These are phyloP conservation scores for Petrolisthes cinctipes DNA, from an alignment of 2,888 invertebrate species.

Conservation along the genomic window DNA sequence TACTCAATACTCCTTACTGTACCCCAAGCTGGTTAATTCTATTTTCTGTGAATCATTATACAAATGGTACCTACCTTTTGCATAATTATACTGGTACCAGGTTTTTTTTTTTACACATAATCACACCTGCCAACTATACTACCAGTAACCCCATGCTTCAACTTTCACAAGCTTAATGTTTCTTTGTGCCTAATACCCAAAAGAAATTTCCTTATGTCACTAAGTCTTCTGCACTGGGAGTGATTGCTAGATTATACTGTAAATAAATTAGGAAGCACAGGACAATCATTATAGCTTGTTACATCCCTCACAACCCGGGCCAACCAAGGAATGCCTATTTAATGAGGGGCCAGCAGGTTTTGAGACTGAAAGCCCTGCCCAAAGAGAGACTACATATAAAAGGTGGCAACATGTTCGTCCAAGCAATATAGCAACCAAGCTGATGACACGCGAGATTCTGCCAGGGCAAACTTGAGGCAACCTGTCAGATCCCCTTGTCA, in stretches of 20 bases:
- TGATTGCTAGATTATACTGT: neutral
- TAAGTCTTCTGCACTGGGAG: neutral
- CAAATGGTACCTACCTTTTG: too few relatives aligned
- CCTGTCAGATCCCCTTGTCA: constrained; percentile 37
- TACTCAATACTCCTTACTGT: too few relatives aligned
- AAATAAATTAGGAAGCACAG: constrained; percentile 11
- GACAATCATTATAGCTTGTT: neutral
- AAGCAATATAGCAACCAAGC: constrained; percentile 54
- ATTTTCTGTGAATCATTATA: too few relatives aligned
- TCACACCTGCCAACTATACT: neutral
- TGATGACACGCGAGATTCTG: constrained; percentile 49
- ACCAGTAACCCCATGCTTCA: too few relatives aligned
- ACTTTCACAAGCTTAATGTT: neutral
- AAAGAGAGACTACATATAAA: constrained; percentile 35
- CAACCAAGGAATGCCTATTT: constrained; percentile 2
- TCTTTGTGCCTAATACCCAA: constrained; percentile 23
- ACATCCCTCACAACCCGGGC: neutral
- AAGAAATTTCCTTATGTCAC: neutral
- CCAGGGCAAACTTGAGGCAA: constrained; percentile 44
- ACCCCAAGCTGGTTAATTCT: too few relatives aligned
- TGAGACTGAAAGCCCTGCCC: constrained; percentile 42
- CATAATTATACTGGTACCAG: too few relatives aligned
- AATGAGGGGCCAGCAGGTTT: neutral
- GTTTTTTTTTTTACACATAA: too few relatives aligned
- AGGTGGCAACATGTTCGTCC: constrained; percentile 44